Evolutionary conservation across 2,888 invertebrate species (phyloP).

Genomic region (Philereme vetulata): DNA sequence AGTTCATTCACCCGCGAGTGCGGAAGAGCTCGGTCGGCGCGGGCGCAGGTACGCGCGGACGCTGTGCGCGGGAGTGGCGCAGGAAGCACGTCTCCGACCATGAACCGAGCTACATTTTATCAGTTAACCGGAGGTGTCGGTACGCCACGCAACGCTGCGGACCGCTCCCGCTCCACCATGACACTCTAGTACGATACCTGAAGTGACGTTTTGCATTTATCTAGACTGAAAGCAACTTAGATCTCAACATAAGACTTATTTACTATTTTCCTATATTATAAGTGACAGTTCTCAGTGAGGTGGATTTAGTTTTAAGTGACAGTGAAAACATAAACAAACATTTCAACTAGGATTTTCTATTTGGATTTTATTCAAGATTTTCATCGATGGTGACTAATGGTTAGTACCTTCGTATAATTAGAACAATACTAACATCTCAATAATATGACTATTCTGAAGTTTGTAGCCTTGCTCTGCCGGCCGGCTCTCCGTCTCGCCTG

Average conservation of each 20-base stretch:
- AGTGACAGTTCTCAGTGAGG: slow-evolving; percentile 74
- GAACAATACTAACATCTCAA: slow-evolving; percentile 20
- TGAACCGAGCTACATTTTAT: slow-evolving; percentile 78
- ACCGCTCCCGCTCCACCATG: slow-evolving; percentile 66
- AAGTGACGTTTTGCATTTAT: slow-evolving; percentile 69
- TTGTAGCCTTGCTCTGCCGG: background rate
- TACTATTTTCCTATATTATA: slow-evolving; percentile 62
- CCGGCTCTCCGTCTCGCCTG: slow-evolving; percentile 40
- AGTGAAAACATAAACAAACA: slow-evolving; percentile 63
- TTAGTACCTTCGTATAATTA: slow-evolving; percentile 50
- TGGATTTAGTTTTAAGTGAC: slow-evolving; percentile 75
- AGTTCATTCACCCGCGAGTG: slow-evolving; percentile 81
- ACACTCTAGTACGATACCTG: slow-evolving; percentile 64
- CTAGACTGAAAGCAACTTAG: slow-evolving; percentile 81
- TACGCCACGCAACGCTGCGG: slow-evolving; percentile 62
- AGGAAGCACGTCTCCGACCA: slow-evolving; percentile 79
- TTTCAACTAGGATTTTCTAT: slow-evolving; percentile 62
- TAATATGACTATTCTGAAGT: slow-evolving; percentile 10
- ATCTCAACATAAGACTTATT: slow-evolving; percentile 82
- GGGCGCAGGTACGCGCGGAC: slow-evolving; percentile 69
- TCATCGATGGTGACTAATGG: slow-evolving; percentile 60
- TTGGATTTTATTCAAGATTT: slow-evolving; percentile 60
- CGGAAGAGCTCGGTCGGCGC: slow-evolving; percentile 73
- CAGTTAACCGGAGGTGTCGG: slow-evolving; percentile 79
- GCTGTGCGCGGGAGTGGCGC: slow-evolving; percentile 65